Base-by-base conservation (phyloP, 2,888 invertebrate genomes). In the Shargacucullia verbasci region DNA sequence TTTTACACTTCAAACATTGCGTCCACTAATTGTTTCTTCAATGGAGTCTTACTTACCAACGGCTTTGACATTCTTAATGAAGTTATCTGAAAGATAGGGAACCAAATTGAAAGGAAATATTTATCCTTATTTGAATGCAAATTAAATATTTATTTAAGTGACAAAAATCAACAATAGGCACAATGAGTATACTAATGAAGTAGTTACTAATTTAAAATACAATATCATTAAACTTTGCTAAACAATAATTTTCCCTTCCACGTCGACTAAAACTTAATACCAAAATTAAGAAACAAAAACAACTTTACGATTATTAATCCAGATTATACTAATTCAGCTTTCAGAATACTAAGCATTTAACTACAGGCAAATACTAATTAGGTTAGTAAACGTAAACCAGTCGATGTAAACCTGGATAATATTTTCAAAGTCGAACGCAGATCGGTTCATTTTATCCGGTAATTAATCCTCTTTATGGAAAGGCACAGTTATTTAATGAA, bases 21-120 rank as follows among this genome's bases (percentile, higher is more conserved):
- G 46, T 52, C 4, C 31, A 48, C 47, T 69, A 66, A 66, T 69
- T 69, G 64, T 66, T 58, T 65, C 54, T 47, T 44, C 35, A 55
- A 35, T 4, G 5, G 13, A 58, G 59, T 53, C 64, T 70, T 45
- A 67, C 53, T 53, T 49, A 48, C 70, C 44, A 20, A 45, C 14
- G 47, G 47, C 64, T 66, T 66, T 69, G 50, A 69, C 45, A 46
- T 33, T 35, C 33, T 62, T 69, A 66, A 66, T 62, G 39, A 68
- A 62, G 56, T 44, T 68, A 57, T 50, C 43, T 50, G 20, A 9
- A 47, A 37, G 57, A n/a, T 9, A 43, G 27, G 7, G 13, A 49
- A 43, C 33, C 14, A 13, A 62, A 50, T 62, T 48, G 40, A 54
- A 50, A 27, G 37, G 35, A 52, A 52, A 57, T 50, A 61, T 62